These are phyloP conservation scores for Solea senegalensis DNA, from an alignment of 2,113 vertebrate genomes.

Conservation along the genomic window DNA sequence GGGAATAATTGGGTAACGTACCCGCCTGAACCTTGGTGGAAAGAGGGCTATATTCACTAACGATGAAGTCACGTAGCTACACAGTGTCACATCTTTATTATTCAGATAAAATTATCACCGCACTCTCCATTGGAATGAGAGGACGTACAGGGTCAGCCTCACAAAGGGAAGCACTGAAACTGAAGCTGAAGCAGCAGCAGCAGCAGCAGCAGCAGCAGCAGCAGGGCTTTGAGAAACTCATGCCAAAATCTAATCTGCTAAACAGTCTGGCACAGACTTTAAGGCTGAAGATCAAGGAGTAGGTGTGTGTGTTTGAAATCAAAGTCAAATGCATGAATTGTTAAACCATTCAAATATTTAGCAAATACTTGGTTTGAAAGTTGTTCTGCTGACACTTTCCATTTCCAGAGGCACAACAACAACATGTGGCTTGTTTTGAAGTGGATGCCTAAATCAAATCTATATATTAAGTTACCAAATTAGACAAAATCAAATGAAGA, in stretches of 20 bases:
- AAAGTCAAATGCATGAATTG: not conserved
- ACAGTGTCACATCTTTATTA: not conserved
- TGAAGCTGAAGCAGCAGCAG: too few species aligned
- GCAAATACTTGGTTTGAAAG: not conserved
- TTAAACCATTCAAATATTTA: not conserved
- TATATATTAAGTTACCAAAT: constrained; percentile 61
- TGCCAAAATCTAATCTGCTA: constrained; percentile 42
- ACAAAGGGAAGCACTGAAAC: constrained; percentile 19
- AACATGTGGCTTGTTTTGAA: constrained; percentile 43
- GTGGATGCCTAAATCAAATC: constrained; percentile 53
- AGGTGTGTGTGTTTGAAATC: not conserved
- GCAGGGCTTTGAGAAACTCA: constrained; percentile 29
- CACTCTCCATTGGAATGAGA: constrained; percentile 5
- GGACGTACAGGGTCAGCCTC: constrained; percentile 9
- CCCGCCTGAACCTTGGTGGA: too few species aligned
- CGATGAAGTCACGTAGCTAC: too few species aligned
- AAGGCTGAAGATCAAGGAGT: constrained; percentile 26
- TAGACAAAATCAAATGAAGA: constrained; percentile 62
- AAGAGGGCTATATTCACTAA: too few species aligned
- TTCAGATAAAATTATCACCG: constrained; percentile 11
- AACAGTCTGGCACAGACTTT: constrained; percentile 34
- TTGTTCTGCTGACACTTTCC: not conserved
- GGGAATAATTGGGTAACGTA: too few species aligned
- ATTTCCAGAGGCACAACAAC: constrained; percentile 14
- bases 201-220: not conserved